Base-by-base conservation (phyloP, 2,797 vertebrate genomes). In the Momotus momota region DNA sequence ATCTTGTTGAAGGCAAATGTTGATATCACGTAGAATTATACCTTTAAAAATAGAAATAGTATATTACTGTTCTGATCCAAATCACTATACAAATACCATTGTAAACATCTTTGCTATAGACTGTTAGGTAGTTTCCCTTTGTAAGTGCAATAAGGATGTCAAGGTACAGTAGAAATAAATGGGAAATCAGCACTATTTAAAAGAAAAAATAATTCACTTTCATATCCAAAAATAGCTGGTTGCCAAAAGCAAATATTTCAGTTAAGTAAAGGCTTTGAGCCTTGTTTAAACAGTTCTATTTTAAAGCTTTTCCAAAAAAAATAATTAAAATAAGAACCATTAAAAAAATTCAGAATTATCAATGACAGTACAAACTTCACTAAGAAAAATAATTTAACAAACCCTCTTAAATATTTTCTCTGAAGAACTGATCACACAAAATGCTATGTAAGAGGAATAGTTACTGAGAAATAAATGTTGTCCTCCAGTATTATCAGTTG, bases 101-200 rank as follows among this genome's bases (percentile, higher is more conserved):
- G 55, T 64, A 96, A 95, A 88, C 79, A 64, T 58, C 51, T 91
- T 88, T 70, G 15, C 72, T 72, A 13, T 54, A 85, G 54, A 79
- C 26, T 12, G 35, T 79, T 79, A 57, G 40, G 55, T 49, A 92
- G 62, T 93, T 38, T 94, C n/a, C 70, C 92, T 91, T 92, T 80
- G 46, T 90, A 90, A 82, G 19, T 74, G 27, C 94, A 77, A 78
- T 70, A 88, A 61, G 25, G 71, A 72, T 70, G 48, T 83, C 82
- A 94, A 84, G 46, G 27, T 81, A 45, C 26, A 33, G 46, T 75
- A 55, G n/a, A 94, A 75, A 81, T 52, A 83, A 82, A 82, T 88
- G 35, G 18, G 35, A 94, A 96, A 90, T 54, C 51, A 90, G 10
- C 40, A 86, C 81, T 81, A 91, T 88, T 96, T 90, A 91, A 78